Percentiles rank a stretch among this genome's conserved stretches.
phyloP scores from a whole-genome alignment of 2,113 vertebrate genomes.

The Tychaedon coryphoeus region DNA sequence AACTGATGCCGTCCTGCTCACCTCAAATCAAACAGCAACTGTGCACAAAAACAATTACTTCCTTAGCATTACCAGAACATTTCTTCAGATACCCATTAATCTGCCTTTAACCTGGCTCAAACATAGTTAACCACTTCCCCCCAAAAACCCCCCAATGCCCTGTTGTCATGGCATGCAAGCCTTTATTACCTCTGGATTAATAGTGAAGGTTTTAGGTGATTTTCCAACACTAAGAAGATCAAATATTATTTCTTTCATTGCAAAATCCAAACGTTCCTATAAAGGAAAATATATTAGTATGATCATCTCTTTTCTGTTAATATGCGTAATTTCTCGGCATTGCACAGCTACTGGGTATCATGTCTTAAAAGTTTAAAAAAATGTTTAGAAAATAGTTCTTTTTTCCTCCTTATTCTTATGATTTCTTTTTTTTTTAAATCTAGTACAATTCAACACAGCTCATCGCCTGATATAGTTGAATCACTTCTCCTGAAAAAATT shows the following conservation, averaged over 20 bases:
- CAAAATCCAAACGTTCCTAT: constrained; percentile 99
- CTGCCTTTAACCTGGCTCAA: not conserved
- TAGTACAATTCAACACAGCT: not conserved
- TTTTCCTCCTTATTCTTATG: not conserved
- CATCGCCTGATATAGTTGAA: not conserved
- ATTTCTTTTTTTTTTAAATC: not conserved
- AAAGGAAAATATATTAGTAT: not conserved
- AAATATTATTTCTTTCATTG: constrained; percentile 99
- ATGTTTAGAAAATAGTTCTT: not conserved
- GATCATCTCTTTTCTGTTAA: not conserved
- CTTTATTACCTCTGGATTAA: constrained; percentile 94
- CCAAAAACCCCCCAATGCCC: not conserved
- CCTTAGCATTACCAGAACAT: not conserved
- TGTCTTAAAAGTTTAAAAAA: not conserved
- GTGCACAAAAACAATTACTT: not conserved
- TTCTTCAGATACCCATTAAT: not conserved
- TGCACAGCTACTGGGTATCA: not conserved
- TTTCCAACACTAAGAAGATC: constrained; percentile 99
- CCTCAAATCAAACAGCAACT: not conserved
- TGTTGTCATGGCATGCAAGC: not conserved
- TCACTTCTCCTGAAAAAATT: not conserved
- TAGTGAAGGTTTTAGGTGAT: constrained; percentile 97
- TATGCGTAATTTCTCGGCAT: not conserved
- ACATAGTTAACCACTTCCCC: not conserved
- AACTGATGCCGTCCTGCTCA: not conserved